A percentile compares a stretch with the other conserved stretches of the same genome.
phyloP scores from a whole-genome alignment of 2,113 vertebrate genomes.

The Nothobranchius kuhntae region DNA sequence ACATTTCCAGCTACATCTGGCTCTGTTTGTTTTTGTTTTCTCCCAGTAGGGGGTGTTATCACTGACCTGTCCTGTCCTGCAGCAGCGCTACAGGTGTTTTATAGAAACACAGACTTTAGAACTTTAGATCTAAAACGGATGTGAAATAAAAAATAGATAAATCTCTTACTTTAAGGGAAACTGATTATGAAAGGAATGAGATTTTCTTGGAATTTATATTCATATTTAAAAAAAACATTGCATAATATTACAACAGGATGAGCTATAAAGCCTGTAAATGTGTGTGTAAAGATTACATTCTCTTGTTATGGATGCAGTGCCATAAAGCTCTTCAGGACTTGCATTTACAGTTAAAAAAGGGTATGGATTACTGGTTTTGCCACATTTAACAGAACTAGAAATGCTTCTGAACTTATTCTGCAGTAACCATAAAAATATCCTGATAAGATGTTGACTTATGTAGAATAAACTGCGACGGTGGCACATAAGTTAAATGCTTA shows the following conservation, averaged over 20 bases:
- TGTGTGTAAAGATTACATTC: slow-evolving; percentile 1
- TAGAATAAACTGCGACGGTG: too few relatives aligned
- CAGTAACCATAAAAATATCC: too few relatives aligned
- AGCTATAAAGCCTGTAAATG: not conserved
- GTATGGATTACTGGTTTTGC: too few relatives aligned
- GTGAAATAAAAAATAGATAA: too few relatives aligned
- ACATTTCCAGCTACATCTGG: slow-evolving; percentile 37
- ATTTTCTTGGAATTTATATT: slow-evolving; percentile 17
- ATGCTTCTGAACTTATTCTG: too few relatives aligned
- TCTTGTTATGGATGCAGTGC: not conserved
- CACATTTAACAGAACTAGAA: too few relatives aligned
- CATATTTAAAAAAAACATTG: slow-evolving; percentile 2
- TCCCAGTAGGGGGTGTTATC: slow-evolving; percentile 17
- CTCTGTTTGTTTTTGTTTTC: not conserved
- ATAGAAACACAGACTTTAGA: too few relatives aligned
- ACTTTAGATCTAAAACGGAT: too few relatives aligned
- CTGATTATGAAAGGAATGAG: not conserved
- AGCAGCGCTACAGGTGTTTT: too few relatives aligned
- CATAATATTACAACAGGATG: slow-evolving; percentile 9
- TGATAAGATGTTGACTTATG: too few relatives aligned
- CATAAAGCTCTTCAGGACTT: slow-evolving; percentile 5
- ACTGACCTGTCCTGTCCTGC: slow-evolving; percentile 5
- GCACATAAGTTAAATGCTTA: too few relatives aligned
- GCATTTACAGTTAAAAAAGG: not conserved
- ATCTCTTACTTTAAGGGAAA: too few relatives aligned